A percentile compares a stretch with the other conserved stretches of the same genome.
These are phyloP conservation scores for Hemichromis elongatus DNA, from an alignment of 2,113 vertebrate species.

Conservation along the genomic window DNA sequence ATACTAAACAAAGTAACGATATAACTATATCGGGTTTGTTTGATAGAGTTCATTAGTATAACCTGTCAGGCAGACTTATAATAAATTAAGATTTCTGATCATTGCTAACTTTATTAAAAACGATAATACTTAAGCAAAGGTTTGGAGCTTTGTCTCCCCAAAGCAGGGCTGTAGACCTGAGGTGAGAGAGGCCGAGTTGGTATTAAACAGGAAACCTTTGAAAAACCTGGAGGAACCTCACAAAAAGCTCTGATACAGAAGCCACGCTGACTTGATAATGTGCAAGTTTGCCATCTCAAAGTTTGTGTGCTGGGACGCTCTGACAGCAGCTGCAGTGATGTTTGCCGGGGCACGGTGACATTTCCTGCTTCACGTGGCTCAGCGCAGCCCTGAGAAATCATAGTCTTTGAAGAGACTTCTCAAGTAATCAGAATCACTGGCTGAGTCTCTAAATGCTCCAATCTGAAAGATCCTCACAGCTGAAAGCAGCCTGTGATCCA, in stretches of 20 bases:
- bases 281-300: background rate
- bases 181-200: background rate
- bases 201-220: background rate
- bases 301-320: background rate
- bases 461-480: background rate
- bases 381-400: background rate
- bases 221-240: background rate
- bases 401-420: background rate
- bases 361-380: background rate
- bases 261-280: too few relatives aligned
- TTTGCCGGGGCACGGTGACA: background rate
- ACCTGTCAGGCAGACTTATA: background rate
- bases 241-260: background rate
- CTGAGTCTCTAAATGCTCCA: background rate
- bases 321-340: background rate
- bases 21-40: too few relatives aligned
- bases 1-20: too few relatives aligned
- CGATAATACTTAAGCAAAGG: too few relatives aligned
- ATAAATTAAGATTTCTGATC: background rate
- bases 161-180: rapidly evolving
- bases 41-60: background rate
- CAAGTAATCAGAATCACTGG: background rate
- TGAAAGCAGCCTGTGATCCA: background rate
- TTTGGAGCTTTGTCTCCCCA: background rate
- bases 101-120: too few relatives aligned